Evolutionary conservation across 1,140 invertebrate genomes (phyloP), one percentile per base, ranked within the genome.

Genomic region (Drosophila pseudoananassae): DNA sequence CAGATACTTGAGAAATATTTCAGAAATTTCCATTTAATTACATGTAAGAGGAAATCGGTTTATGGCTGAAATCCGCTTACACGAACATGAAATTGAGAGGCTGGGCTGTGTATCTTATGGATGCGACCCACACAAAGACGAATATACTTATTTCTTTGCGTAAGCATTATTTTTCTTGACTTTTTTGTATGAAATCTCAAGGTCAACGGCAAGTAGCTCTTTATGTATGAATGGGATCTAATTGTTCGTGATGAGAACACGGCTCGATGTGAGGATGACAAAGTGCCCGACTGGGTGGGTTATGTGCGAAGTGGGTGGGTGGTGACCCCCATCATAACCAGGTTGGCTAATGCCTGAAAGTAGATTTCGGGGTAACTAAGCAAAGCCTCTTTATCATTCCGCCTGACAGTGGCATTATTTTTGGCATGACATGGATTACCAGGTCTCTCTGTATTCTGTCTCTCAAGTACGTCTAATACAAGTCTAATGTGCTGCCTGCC

Each of bases 221-320:
- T 85, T 71, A 56, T 75, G 74, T 78, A 87, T 85, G 82, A 85
- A 85, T 85, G 82, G 76, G 78, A 87, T 87, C 82, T 82, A 85
- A 85, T 85, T 85, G 82, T 87, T 85, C 70, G 68, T 74, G 72
- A 78, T 82, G 79, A 65, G 76, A 51, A 49, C 47, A 66, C 31
- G 73, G 54, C 46, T n/a, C 57, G 40, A 57, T 64, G 50, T n/a
- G 69, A 25, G 47, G 49, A 59, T 43, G 52, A 53, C 45, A 49
- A 65, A 71, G 51, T 83, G 65, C 43, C 46, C 33, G 38, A 25
- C 14, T 43, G 49, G 55, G 29, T 49, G 70, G 58, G 60, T 12
- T 47, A 23, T 57, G 40, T 54, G 50, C n/a, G n/a, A n/a, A 33
- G 38, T 77, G 7, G 6, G n/a, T n/a, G 43, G 60, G 49, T 61